These are phyloP conservation scores for Chaetoderma sp. DNA, from an alignment of 2,888 invertebrate species.

Conservation along the genomic window DNA sequence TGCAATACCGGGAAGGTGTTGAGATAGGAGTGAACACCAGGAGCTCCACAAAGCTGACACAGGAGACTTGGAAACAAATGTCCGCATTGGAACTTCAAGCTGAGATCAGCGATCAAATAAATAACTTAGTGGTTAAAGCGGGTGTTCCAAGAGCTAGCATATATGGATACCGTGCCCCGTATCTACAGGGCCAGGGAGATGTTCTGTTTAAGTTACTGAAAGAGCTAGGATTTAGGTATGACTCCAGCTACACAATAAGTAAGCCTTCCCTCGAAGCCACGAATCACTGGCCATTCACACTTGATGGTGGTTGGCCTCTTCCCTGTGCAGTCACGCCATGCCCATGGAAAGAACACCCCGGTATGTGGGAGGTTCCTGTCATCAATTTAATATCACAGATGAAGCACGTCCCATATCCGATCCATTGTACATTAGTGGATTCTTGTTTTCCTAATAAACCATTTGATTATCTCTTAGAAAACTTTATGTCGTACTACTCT, in stretches of 20 bases:
- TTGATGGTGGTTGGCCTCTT: neutral
- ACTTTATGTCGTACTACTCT: constrained; percentile 79
- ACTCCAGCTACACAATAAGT: constrained; percentile 28
- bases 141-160: constrained; percentile 24
- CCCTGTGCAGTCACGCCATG: neutral
- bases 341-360: constrained; percentile 59
- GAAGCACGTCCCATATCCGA: neutral
- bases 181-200: constrained; percentile 37
- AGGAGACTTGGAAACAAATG: constrained; percentile 18
- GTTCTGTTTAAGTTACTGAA: neutral
- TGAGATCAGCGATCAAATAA: constrained; percentile 33
- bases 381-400: too few relatives aligned
- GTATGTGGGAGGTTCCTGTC: constrained; percentile 78
- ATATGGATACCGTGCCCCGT: constrained; percentile 43
- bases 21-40: constrained; percentile 36
- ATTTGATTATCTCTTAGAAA: constrained; percentile 74
- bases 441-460: constrained; percentile 11
- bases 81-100: constrained; percentile 9
- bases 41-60: constrained; percentile 40
- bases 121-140: constrained; percentile 26
- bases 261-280: neutral
- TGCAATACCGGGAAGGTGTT: constrained; percentile 38
- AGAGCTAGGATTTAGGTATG: neutral
- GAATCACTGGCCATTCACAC: constrained; percentile 8
- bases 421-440: constrained; percentile 31